Conservation (phyloP, 2,797 vertebrate genomes). For the Threskiornis aethiopicus region DNA sequence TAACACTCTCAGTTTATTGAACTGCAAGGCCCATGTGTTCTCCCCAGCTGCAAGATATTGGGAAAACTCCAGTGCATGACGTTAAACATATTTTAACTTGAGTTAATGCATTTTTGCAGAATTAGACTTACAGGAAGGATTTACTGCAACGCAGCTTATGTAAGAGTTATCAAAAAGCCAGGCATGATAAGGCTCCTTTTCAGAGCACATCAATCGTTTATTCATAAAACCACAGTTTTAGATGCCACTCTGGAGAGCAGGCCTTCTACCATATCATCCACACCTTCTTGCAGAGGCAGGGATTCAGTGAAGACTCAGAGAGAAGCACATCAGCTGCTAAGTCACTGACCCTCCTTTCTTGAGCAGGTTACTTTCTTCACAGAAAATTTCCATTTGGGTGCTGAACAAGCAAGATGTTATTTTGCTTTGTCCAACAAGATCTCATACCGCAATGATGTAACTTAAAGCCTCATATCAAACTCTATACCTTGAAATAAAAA, state of each 20-base stretch:
- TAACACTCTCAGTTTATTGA: constrained; percentile 26
- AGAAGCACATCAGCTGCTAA: background rate
- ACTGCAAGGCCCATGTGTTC: background rate
- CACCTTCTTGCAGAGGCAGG: background rate
- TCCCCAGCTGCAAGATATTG: background rate
- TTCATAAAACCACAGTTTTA: background rate
- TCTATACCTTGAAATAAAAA: background rate
- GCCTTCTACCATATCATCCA: background rate
- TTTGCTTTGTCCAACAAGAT: background rate
- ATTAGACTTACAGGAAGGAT: background rate
- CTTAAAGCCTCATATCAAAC: background rate
- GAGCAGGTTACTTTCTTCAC: background rate
- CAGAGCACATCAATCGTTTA: background rate
- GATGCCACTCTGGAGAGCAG: accelerated
- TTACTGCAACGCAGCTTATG: background rate
- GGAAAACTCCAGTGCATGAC: background rate
- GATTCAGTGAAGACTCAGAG: background rate
- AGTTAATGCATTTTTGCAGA: background rate
- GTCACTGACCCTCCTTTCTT: background rate
- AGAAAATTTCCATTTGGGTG: background rate
- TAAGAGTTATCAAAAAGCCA: background rate
- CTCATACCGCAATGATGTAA: background rate
- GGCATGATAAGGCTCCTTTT: background rate
- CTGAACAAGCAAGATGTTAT: background rate
- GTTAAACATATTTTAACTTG: background rate